phyloP scores from a whole-genome alignment of 1,140 invertebrate species.

The Tetramorium simillimum region DNA sequence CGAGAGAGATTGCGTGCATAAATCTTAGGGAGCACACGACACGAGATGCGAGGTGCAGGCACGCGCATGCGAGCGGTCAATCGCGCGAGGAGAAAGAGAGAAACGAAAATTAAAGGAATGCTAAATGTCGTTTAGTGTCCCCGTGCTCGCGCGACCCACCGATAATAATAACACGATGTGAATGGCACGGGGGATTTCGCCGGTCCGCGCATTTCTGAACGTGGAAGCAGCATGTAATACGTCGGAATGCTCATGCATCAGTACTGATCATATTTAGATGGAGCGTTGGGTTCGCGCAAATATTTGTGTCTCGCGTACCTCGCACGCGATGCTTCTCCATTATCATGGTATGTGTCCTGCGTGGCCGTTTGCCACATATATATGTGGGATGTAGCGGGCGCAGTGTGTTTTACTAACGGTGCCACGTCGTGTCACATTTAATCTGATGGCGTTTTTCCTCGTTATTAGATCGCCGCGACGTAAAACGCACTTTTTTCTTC shows the following conservation, averaged over 20 bases:
- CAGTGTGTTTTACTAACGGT: constrained; percentile 40
- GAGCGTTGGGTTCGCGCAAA: constrained; percentile 30
- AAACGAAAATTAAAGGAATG: not conserved
- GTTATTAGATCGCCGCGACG: constrained; percentile 53
- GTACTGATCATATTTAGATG: constrained; percentile 60
- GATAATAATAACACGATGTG: not conserved
- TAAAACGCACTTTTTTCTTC: constrained; percentile 43
- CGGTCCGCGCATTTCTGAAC: not conserved
- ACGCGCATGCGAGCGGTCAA: constrained; percentile 8
- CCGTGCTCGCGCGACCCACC: not conserved
- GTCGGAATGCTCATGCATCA: constrained; percentile 43
- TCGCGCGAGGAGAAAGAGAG: not conserved
- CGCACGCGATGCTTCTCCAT: constrained; percentile 52
- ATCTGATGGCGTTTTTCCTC: constrained; percentile 58
- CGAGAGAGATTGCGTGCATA: constrained; percentile 10
- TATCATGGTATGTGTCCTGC: constrained; percentile 37
- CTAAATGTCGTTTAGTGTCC: not conserved
- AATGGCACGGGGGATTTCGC: not conserved
- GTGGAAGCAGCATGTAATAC: constrained; percentile 40
- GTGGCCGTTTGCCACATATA: not conserved
- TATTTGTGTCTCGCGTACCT: constrained; percentile 51
- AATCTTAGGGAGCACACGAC: constrained; percentile 2
- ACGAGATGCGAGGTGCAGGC: not conserved
- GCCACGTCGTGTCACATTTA: constrained; percentile 48
- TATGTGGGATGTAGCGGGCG: not conserved